phyloP scores from a whole-genome alignment of 2,797 vertebrate genomes.

The Poeciliopsis paucimaculata region DNA sequence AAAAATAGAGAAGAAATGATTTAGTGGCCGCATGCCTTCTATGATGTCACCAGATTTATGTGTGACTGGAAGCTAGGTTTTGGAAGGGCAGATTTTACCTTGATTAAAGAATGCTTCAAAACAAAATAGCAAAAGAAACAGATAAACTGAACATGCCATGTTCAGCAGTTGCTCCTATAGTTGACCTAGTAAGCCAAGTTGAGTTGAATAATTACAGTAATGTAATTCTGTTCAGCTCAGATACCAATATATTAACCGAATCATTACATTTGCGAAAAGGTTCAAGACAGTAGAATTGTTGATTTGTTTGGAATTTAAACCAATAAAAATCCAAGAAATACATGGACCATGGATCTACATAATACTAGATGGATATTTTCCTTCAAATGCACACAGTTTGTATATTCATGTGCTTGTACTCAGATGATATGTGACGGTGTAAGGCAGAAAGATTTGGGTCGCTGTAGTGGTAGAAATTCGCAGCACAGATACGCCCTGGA shows the following conservation, averaged over 20 bases:
- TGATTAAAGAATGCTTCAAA: background rate
- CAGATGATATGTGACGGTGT: conserved; percentile 14
- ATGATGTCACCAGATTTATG: background rate
- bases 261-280: background rate
- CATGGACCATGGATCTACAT: background rate
- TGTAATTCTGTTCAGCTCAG: background rate
- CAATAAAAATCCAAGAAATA: background rate
- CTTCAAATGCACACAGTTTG: background rate
- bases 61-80: background rate
- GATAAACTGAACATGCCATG: background rate
- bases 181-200: background rate
- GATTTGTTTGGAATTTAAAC: background rate
- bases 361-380: background rate
- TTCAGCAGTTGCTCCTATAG: background rate
- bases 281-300: background rate
- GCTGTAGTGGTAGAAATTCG: conserved; percentile 9
- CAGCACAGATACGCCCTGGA: background rate
- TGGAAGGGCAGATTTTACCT: background rate
- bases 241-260: too few species aligned
- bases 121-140: background rate
- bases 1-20: background rate
- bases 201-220: background rate
- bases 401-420: conserved; percentile 11
- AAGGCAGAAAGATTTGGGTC: conserved; percentile 4
- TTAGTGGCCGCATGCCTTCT: background rate